Conservation (phyloP, 2,888 invertebrate genomes). For the Pachycephus smyrnensis region DNA sequence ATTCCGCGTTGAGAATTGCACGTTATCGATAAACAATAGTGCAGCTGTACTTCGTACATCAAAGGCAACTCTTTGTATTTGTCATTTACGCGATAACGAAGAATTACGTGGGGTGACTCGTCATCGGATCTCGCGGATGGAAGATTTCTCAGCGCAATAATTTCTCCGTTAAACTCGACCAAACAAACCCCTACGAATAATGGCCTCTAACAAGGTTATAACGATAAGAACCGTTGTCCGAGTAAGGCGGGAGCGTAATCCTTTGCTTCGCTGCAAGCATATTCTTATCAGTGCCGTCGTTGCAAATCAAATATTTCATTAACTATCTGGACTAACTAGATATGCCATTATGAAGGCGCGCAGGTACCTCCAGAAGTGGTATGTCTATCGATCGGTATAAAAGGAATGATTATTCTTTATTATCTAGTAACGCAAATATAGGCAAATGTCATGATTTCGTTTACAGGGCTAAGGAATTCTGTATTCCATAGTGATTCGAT, state of each 20-base stretch:
- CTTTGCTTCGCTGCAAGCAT: neutral
- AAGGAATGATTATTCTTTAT: neutral
- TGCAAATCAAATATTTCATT: neutral
- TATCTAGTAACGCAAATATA: neutral
- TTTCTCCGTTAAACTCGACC: slow-evolving; percentile 43
- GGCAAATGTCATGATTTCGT: neutral
- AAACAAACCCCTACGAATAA: slow-evolving; percentile 40
- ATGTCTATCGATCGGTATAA: neutral
- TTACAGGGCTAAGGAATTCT: neutral
- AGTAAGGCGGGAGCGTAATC: neutral
- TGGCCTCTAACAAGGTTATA: slow-evolving; percentile 44
- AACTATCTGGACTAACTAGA: neutral
- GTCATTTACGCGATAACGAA: neutral
- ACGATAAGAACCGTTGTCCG: slow-evolving; percentile 24
- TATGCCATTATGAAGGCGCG: neutral
- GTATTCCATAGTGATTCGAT: too few relatives aligned
- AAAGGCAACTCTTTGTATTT: neutral
- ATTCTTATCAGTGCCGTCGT: neutral
- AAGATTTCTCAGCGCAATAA: slow-evolving; percentile 53
- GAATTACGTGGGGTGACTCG: neutral
- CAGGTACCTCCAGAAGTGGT: neutral
- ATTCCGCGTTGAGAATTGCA: neutral
- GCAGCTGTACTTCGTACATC: neutral
- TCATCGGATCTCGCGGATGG: slow-evolving; percentile 30
- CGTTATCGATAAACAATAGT: neutral